Evolutionary conservation across 2,888 invertebrate species (phyloP).

Genomic region (Rapana venosa): DNA sequence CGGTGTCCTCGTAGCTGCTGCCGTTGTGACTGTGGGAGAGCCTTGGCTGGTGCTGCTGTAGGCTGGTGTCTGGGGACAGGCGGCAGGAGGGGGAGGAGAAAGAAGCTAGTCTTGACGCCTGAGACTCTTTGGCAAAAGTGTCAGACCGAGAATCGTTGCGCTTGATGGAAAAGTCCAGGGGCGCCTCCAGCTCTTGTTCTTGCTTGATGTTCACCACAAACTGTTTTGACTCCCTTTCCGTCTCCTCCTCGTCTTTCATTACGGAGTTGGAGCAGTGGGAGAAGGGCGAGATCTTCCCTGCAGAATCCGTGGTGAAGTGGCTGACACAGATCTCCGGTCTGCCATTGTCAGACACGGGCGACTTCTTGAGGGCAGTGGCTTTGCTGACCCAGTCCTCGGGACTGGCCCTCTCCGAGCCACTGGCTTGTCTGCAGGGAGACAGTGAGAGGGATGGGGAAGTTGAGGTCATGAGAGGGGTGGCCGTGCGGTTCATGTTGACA

Average conservation of each 20-base stretch:
- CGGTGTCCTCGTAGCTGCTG: background rate
- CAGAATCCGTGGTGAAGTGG: background rate
- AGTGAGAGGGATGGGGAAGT: background rate
- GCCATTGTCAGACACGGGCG: background rate
- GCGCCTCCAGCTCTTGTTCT: background rate
- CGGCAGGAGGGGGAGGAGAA: constrained; percentile 1
- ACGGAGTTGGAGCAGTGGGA: background rate
- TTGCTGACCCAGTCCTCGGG: background rate
- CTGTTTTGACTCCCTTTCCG: background rate
- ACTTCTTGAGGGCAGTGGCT: background rate
- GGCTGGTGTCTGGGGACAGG: background rate
- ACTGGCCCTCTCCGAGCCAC: background rate
- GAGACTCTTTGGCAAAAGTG: constrained; percentile 45
- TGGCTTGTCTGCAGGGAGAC: background rate
- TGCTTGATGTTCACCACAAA: background rate
- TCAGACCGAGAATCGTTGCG: constrained; percentile 44
- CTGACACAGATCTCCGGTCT: no score
- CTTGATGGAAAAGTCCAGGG: constrained; percentile 44
- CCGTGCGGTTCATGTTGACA: background rate
- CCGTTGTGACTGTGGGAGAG: background rate
- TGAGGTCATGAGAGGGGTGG: background rate
- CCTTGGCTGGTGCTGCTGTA: background rate
- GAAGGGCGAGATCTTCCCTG: background rate
- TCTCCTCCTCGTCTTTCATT: background rate
- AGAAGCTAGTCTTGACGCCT: constrained; percentile 20